Percentiles rank a stretch among this genome's conserved stretches.
phyloP scores from a whole-genome alignment of 2,888 invertebrate genomes.

The Drosophila incognita region DNA sequence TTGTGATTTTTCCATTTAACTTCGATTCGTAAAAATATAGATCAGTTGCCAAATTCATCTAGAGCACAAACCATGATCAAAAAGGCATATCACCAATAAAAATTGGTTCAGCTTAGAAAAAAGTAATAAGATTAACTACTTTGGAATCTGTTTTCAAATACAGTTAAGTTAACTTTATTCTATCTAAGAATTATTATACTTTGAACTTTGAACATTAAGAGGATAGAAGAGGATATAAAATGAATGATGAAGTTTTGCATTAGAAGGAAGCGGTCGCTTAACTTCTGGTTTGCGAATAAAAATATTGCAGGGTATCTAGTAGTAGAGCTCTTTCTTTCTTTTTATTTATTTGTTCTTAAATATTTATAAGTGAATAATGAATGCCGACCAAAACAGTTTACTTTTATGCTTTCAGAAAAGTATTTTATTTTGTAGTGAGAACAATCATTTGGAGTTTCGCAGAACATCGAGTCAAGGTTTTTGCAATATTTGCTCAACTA shows the following conservation, averaged over 20 bases:
- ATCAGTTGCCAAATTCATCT: not conserved
- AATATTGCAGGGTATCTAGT: not conserved
- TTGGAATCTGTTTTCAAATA: not conserved
- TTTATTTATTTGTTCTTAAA: not conserved
- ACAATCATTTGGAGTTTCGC: not conserved
- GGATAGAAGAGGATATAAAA: not conserved
- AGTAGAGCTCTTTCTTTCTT: not conserved
- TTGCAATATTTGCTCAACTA: not conserved
- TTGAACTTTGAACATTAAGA: not conserved
- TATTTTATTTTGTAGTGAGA: not conserved
- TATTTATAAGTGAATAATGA: not conserved
- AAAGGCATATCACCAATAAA: no score
- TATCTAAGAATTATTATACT: not conserved
- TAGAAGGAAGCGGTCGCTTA: no score
- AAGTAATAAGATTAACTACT: accelerated
- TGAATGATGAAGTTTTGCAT: not conserved
- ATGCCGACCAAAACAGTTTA: not conserved
- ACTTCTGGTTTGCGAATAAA: not conserved
- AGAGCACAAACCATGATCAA: not conserved
- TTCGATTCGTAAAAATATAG: not conserved
- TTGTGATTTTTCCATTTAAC: not conserved
- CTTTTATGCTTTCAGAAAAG: not conserved
- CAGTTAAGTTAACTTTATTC: not conserved
- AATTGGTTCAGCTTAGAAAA: not conserved
- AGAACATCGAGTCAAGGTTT: not conserved